Percentiles rank a stretch among this genome's conserved stretches.
These are phyloP conservation scores for Calliopum simillimum DNA, from an alignment of 2,888 invertebrate genomes.

Conservation along the genomic window DNA sequence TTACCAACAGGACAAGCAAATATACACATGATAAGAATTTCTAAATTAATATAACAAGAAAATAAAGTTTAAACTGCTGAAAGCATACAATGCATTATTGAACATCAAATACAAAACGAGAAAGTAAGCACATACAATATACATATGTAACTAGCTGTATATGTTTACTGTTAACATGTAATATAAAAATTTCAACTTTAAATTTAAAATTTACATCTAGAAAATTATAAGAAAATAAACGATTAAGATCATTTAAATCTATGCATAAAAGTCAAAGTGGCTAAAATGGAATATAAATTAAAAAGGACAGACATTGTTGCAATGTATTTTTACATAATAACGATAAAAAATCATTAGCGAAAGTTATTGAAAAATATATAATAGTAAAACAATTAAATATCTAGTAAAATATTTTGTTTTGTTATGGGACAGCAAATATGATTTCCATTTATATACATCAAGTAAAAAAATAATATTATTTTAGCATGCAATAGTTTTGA, in stretches of 20 bases:
- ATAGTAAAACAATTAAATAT: too few species aligned
- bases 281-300: neutral
- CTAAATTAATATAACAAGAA: constrained; percentile 19
- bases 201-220: constrained; percentile 1
- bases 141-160: neutral
- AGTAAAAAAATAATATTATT: neutral
- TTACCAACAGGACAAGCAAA: constrained; percentile 29
- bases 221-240: constrained; percentile 24
- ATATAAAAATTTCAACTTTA: constrained; percentile 22
- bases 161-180: constrained; percentile 22
- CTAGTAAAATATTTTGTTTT: too few species aligned
- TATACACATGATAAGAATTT: constrained; percentile 27
- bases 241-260: neutral
- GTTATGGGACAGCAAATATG: too few species aligned
- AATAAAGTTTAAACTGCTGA: constrained; percentile 19
- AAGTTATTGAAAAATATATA: neutral
- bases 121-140: neutral
- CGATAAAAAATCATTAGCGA: neutral
- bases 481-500: too few species aligned
- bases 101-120: constrained; percentile 33
- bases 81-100: constrained; percentile 24
- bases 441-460: too few species aligned
- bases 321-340: neutral
- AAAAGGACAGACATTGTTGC: neutral
- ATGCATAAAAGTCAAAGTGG: neutral